Conservation (phyloP, 92 coral and sea anemone species). For the Phenganax marumi region DNA sequence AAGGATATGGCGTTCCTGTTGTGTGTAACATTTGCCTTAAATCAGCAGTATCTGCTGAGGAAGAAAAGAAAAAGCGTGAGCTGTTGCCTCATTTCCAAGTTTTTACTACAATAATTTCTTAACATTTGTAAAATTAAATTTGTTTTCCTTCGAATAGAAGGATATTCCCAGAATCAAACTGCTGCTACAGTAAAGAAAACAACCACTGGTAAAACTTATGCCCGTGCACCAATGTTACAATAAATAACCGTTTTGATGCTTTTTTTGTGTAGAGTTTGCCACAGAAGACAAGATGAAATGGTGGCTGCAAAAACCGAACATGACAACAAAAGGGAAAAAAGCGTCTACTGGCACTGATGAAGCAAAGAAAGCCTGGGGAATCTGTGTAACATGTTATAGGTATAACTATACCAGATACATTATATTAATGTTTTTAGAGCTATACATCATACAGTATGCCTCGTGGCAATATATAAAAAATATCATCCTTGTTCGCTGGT, state of each 20-base stretch:
- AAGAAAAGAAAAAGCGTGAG: not conserved
- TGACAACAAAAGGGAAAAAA: not conserved
- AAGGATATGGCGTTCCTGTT: conserved; percentile 29
- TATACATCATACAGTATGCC: not conserved
- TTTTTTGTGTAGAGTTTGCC: not conserved
- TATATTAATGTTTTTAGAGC: not conserved
- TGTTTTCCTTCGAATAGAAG: too few species aligned
- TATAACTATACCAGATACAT: not conserved
- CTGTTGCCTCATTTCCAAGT: not conserved
- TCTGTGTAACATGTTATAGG: conserved; percentile 25
- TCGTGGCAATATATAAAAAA: not conserved
- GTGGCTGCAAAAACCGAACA: conserved; percentile 11
- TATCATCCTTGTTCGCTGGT: not conserved
- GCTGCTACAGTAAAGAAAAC: too few species aligned
- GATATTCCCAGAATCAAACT: not conserved
- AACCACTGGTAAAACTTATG: too few species aligned
- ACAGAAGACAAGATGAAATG: not conserved
- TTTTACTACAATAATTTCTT: not conserved
- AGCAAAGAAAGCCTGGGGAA: conserved; percentile 6
- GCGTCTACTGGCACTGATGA: not conserved
- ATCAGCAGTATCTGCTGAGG: not conserved
- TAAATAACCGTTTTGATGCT: not conserved
- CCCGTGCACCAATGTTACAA: not conserved
- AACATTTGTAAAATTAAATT: not conserved
- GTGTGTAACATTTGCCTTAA: conserved; percentile 3